Base-by-base conservation (phyloP, 2,797 vertebrate species). In the Sarcoramphus papa region DNA sequence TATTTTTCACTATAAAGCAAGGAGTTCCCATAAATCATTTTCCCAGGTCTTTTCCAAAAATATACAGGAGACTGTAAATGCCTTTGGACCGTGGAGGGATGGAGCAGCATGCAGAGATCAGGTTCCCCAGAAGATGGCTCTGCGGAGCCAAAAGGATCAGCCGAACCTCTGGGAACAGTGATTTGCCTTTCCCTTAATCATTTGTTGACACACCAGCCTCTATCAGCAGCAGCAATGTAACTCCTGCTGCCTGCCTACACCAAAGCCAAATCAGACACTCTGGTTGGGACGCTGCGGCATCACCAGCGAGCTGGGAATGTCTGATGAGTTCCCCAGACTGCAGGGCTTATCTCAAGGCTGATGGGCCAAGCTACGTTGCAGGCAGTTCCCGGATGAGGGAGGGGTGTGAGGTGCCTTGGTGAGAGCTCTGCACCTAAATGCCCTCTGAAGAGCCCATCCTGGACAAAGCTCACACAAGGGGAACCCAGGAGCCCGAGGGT, bases 221-320 rank as follows among this genome's bases (percentile, higher is more conserved):
- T 37, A 27, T 12, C 84, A 68, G 41, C 73, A 74, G 63, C 57
- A 54, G 63, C 20, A 47, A n/a, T 1, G 4, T 16, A 31, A 13
- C 35, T 20, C 27, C 43, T 45, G 41, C 74, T 57, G 77, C 33
- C 83, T 31, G 63, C 7, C 41, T 28, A 22, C 48, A n/a, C 60
- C 76, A 60, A 22, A 75, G 50, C 31, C 31, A 23, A 16, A 35
- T 4, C 53, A 53, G 65, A 15, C 33, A 6, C 33, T 10, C 27
- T 0, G 2, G n/a, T 0, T 16, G 48, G 82, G 73, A 62, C 14
- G 21, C 45, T 78, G 57, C 0, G 0, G 59, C 3, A 20, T 6
- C 79, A 59, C 19, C 47, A 23, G 31, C 5, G 57, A 60, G 75
- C 57, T 88, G 88, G 50, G 85, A 33, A 56, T 2, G 43, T 18